phyloP scores from a whole-genome alignment of 2,888 invertebrate genomes.

The Cheilosia urbana region DNA sequence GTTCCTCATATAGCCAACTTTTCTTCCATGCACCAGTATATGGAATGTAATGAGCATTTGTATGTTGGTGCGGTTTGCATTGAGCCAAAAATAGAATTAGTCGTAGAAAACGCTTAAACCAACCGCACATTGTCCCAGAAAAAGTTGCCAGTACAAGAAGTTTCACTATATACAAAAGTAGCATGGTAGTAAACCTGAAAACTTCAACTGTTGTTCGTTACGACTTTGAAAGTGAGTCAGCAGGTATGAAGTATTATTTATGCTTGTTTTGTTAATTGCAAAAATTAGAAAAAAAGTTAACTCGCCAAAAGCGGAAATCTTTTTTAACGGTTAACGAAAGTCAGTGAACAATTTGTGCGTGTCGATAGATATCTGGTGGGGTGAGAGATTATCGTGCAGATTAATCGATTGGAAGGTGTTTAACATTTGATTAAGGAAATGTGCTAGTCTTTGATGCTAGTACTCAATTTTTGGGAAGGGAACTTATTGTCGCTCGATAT shows the following conservation, averaged over 20 bases:
- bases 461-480: too few species aligned
- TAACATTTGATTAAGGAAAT: too few species aligned
- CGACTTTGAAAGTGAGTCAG: constrained; percentile 23
- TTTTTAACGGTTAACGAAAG: background rate
- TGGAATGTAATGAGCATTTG: constrained; percentile 28
- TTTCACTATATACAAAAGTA: constrained; percentile 16
- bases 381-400: background rate
- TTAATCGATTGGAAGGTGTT: background rate
- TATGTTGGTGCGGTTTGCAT: constrained; percentile 12
- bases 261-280: constrained; percentile 4
- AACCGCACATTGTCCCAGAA: constrained; percentile 48
- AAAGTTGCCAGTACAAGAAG: constrained; percentile 3
- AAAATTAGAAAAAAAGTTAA: background rate
- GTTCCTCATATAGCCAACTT: background rate
- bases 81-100: constrained; percentile 36
- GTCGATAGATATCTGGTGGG: background rate
- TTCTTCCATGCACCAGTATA: constrained; percentile 14
- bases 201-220: constrained; percentile 28
- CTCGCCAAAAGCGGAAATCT: background rate
- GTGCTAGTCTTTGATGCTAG: too few species aligned
- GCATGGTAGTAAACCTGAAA: constrained; percentile 32
- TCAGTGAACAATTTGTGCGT: background rate
- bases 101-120: constrained; percentile 18
- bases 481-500: too few species aligned
- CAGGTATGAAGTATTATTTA: constrained; percentile 2